Evolutionary conservation across 2,888 invertebrate species (phyloP).

Genomic region (Heliconius sara): DNA sequence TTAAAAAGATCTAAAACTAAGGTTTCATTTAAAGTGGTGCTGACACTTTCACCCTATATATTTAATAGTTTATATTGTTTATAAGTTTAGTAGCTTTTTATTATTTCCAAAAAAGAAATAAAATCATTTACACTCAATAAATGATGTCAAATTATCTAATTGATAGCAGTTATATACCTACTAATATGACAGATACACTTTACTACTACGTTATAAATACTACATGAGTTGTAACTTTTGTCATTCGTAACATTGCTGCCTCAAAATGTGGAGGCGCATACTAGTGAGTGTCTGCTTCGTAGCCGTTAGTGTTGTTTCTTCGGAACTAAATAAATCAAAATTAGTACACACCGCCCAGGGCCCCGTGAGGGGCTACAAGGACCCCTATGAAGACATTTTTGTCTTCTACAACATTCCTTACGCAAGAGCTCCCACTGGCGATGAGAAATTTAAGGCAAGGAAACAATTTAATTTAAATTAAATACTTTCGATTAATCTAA

Average conservation of each 20-base stretch:
- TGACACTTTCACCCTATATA: too few species aligned
- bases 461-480: not conserved
- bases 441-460: conserved; percentile 58
- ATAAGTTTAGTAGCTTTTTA: not conserved
- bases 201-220: not conserved
- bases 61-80: too few species aligned
- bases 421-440: conserved; percentile 62
- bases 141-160: not conserved
- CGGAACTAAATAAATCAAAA: conserved; percentile 34
- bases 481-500: not conserved
- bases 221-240: not conserved
- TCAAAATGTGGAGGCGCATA: not conserved
- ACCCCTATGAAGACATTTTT: conserved; percentile 52
- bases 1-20: too few species aligned
- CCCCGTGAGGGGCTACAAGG: conserved; percentile 57
- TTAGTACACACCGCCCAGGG: conserved; percentile 55
- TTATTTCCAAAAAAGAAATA: not conserved
- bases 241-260: conserved; percentile 11
- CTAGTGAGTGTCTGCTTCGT: not conserved
- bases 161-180: not conserved
- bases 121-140: not conserved
- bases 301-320: not conserved
- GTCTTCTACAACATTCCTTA: conserved; percentile 64
- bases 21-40: too few species aligned
- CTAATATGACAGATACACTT: not conserved